Conservation (phyloP, 1,140 invertebrate species). For the Eumeta japonica region DNA sequence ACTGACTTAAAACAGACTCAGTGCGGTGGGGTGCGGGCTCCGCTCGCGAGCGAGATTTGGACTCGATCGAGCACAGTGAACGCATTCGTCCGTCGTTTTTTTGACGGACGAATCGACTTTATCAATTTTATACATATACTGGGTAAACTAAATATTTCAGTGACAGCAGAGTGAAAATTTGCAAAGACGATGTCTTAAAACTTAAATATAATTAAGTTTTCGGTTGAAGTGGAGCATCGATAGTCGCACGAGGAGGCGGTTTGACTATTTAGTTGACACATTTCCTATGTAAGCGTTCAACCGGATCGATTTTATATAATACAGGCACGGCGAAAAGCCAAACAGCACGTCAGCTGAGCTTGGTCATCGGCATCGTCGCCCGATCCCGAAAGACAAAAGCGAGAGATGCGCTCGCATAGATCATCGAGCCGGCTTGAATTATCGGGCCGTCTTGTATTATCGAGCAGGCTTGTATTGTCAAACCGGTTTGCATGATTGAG, state of each 20-base stretch:
- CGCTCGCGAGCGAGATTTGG: background rate
- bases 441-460: too few species aligned
- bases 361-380: too few species aligned
- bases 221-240: conserved; percentile 1
- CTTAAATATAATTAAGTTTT: conserved; percentile 5
- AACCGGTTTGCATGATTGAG: too few species aligned
- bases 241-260: background rate
- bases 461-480: too few species aligned
- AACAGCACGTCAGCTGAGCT: too few species aligned
- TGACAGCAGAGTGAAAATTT: conserved; percentile 53
- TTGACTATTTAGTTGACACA: conserved; percentile 3
- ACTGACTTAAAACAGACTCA: background rate
- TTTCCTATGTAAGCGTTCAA: background rate
- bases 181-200: conserved; percentile 53
- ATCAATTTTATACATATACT: conserved; percentile 57
- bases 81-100: background rate
- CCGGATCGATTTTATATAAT: background rate
- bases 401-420: too few species aligned
- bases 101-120: conserved; percentile 47
- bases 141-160: conserved; percentile 49
- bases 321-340: too few species aligned
- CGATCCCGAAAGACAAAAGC: too few species aligned
- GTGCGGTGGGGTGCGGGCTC: background rate
- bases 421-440: too few species aligned
- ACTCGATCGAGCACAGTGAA: background rate